Evolutionary conservation across 92 coral and sea anemone genomes (phyloP), one percentile per base, ranked within the genome.

Genomic region (Paragorgia papillata): DNA sequence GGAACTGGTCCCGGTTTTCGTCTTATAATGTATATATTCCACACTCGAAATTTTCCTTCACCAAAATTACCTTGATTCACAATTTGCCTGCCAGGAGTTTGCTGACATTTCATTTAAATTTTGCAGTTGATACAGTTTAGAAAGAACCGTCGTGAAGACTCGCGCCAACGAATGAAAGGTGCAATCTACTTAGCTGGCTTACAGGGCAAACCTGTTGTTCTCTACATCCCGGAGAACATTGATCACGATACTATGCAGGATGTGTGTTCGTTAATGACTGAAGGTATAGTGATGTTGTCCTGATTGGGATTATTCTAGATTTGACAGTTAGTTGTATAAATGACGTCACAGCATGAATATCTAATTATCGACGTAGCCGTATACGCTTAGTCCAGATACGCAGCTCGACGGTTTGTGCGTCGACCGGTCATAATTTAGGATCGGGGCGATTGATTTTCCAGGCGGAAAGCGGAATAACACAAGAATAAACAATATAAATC

Each of bases 101-200:
- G n/a, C n/a, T n/a, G n/a, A n/a, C n/a, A n/a, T 46, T 46, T 46
- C 9, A 46, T 46, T 46, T 46, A 7, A 15, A 7, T 66, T 33
- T 28, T 53, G 26, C 32, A 71, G 78, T 34, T 71, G 64, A 55
- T 71, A 54, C 29, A 28, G 60, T 68, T 68, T 17, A 68, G 40
- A 49, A 29, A 20, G 2, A 49, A 29, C 75, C 19, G 54, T 26
- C 60, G 29, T n/a, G 75, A 46, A 30, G 92, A 91, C 3, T 81
- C 90, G 7, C 87, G 98, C 57, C 92, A 91, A 30, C 97, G 90
- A 84, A 91, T 94, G 69, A 91, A 91, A 70, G 83, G 87, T 46
- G 98, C 97, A 13, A 76, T 91, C 51, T 94, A 84, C 70, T 73
- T 91, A 28, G 88, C 98, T 10, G 97, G 98, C 14, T 69, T 94